Base-by-base conservation (phyloP, 2,797 vertebrate genomes). In the Sebastolobus altivelis region DNA sequence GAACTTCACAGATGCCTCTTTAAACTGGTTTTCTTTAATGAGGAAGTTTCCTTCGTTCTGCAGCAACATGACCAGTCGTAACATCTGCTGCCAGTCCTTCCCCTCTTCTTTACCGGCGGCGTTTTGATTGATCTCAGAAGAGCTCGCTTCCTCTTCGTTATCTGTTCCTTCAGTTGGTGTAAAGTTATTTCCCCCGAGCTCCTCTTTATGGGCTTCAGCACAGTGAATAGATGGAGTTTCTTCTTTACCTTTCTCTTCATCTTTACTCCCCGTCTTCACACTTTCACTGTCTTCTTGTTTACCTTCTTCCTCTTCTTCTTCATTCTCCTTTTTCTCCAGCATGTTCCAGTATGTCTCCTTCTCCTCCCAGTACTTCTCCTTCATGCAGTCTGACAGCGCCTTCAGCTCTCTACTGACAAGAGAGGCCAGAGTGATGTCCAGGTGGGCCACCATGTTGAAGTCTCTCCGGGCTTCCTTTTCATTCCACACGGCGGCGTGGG, bases 401-500 rank as follows among this genome's bases (percentile, higher is more conserved):
- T 93, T 94, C 80, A 99, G 91, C 92, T 99, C 98, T 37, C 94
- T 95, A 13, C 86, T 85, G 72, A 98, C 95, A 0, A 96, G 88
- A 0, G 96, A 89, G 0, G 90, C 95, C 92, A 99, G 95, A 0
- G 97, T 97, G 1, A 96, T 91, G 81, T 99, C 98, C 8, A 99
- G 94, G 1, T 93, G 82, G 86, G 96, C 80, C 72, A 97, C 98
- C 84, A 95, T 97, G 93, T 97, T 95, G 2, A 97, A 98, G 92
- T 99, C 98, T 6, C 96, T 95, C 56, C 96, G 95, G 0, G 98
- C 98, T 87, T 99, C 97, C 0, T 89, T 91, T 73, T 97, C 95
- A 0, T 99, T 98, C 98, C 98, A 99, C 79, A 99, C 98, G 0
- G 98, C 98, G 0, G 97, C 96, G 0, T 99, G 97, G 2, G 99